Percentiles rank a stretch among this genome's conserved stretches.
These are phyloP conservation scores for Phoxinus phoxinus DNA, from an alignment of 2,113 vertebrate species.

Conservation along the genomic window DNA sequence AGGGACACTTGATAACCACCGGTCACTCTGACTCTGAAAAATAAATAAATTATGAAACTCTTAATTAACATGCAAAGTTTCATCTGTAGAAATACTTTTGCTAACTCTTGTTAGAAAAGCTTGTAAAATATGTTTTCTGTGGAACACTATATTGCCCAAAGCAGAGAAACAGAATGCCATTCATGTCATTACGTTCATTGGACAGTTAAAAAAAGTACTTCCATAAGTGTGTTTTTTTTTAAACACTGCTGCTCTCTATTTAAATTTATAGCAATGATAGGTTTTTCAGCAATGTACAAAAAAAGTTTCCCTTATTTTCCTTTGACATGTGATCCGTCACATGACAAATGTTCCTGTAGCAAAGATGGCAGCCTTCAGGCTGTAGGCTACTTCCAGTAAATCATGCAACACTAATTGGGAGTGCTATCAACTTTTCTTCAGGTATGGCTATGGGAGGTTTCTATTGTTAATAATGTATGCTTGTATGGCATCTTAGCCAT, in stretches of 20 bases:
- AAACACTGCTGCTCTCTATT: not conserved
- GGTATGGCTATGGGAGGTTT: not conserved
- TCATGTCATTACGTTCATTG: not conserved
- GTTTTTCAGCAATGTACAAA: not conserved
- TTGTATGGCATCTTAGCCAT: not conserved
- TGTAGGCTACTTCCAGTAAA: not conserved
- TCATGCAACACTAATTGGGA: not conserved
- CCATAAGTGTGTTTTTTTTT: not conserved
- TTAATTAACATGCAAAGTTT: not conserved
- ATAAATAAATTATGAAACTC: not conserved
- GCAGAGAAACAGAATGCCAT: not conserved
- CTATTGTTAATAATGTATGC: not conserved
- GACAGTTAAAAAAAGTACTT: not conserved
- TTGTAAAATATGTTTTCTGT: not conserved
- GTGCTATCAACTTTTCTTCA: not conserved
- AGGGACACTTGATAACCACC: not conserved
- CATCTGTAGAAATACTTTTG: not conserved
- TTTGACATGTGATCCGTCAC: not conserved
- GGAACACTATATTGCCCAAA: not conserved
- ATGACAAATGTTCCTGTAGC: not conserved
- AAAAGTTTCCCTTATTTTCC: not conserved
- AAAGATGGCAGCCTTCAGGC: not conserved
- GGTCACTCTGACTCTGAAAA: not conserved
- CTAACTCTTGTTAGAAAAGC: not conserved
- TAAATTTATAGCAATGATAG: not conserved